Base-by-base conservation (phyloP, 2,113 vertebrate genomes). In the Lagopus leucura region DNA sequence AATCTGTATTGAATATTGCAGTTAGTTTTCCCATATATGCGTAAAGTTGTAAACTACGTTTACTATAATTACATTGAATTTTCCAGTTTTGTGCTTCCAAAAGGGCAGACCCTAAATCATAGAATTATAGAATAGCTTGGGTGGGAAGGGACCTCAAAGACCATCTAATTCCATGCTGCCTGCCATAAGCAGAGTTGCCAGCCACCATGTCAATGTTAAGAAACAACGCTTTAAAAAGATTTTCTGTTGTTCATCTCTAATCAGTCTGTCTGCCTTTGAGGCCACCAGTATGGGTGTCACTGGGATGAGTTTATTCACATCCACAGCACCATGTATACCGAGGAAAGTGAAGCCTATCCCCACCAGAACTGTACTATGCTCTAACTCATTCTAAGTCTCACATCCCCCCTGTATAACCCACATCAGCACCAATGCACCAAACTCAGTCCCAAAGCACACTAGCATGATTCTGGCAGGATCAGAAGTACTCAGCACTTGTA, bases 1-100 rank as follows among this genome's bases (percentile, higher is more conserved):
- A 42, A 32, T 0, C 2, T 38, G 4, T 63, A 36, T 6, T 64
- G 0, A 70, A 8, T n/a, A 66, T 27, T 71, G 6, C 5, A 58
- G 12, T 74, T 91, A 34, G 10, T 71, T 82, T 25, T 11, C 71
- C 82, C 32, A 55, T 32, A 38, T 50, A 79, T 42, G 11, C 15
- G 57, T 15, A 38, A 69, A 74, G 16, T 27, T 64, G 7, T 30
- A 84, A 75, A 8, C 1, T 34, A 40, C 58, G 18, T 50, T 84
- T 40, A 30, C 32, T 74, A 12, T 54, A 32, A 61, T 78, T 50
- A 84, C 42, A 64, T 2, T 21, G 15, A 38, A 48, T 28, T 24
- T 88, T 16, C 8, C 18, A 55, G 11, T 76, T 71, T 28, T 32
- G 72, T 38, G 3, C 13, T 78, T 78, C 50, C n/a, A 47, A 17